Conservation (phyloP, 1,140 invertebrate genomes). For the Triops cancriformis region DNA sequence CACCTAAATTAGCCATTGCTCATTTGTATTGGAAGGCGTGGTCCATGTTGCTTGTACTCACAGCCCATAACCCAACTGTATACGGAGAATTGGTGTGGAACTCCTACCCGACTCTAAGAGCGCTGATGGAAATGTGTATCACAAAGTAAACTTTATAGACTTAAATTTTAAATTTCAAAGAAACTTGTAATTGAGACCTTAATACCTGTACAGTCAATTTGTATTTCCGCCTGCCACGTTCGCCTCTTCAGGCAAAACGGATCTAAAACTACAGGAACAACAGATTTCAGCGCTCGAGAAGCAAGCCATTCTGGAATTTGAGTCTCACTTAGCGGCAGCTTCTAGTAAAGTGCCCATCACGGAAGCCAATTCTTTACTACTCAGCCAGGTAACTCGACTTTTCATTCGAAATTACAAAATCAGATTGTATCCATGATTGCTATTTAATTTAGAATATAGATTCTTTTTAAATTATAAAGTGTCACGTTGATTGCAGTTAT, state of each 20-base stretch:
- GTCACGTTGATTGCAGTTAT: too few relatives aligned
- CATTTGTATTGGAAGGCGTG: conserved; percentile 91
- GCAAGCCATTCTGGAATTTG: conserved; percentile 81
- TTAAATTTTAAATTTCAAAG: conserved; percentile 29
- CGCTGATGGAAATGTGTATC: conserved; percentile 94
- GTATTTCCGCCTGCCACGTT: conserved; percentile 62
- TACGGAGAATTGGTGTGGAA: conserved; percentile 81
- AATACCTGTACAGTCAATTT: conserved; percentile 48
- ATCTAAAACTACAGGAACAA: conserved; percentile 56
- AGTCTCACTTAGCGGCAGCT: conserved; percentile 80
- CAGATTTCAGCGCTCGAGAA: conserved; percentile 64
- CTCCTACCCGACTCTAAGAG: conserved; percentile 82
- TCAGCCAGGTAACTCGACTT: conserved; percentile 55
- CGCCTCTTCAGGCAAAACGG: conserved; percentile 49
- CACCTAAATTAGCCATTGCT: conserved; percentile 81
- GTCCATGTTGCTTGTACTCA: conserved; percentile 78
- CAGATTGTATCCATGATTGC: too few relatives aligned
- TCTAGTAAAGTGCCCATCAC: conserved; percentile 79
- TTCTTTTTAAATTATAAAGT: too few relatives aligned
- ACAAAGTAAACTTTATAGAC: too few relatives aligned
- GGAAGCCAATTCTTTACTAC: conserved; percentile 75
- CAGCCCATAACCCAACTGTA: conserved; percentile 79
- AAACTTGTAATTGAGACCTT: not conserved
- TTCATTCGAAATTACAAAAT: too few relatives aligned
- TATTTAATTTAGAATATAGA: too few relatives aligned